Evolutionary conservation across 2,797 vertebrate species (phyloP), one percentile per base, ranked within the genome.

Genomic region (Ctenopoma multispine): DNA sequence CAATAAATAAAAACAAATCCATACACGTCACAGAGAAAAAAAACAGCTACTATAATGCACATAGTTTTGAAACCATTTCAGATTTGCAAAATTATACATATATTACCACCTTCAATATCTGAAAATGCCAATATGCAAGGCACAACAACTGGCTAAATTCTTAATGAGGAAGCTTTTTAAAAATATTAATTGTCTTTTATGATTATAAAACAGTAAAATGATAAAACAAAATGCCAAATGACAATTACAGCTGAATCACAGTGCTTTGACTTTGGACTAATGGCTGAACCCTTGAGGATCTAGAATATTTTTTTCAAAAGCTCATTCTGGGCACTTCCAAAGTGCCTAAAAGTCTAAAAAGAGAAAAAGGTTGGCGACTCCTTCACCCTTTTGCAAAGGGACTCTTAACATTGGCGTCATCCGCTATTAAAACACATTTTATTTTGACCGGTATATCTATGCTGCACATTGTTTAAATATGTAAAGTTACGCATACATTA

Each of bases 111-210:
- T 79, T 85, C 72, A 79, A 50, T 70, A 72, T 75, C 44, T 81
- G 64, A 82, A 83, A 62, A 89, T 64, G 65, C 40, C 54, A 79
- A 81, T 81, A 82, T 79, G 69, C 85, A 92, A 93, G 91, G 91
- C 90, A 93, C 90, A 81, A 83, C 46, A 59, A 72, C 73, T 79
- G 74, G 77, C 75, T 56, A 27, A 44, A 76, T 65, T 81, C 62
- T 79, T 38, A 53, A 48, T 38, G 31, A 71, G 47, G 44, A 85
- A 79, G 57, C 72, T 68, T 82, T 75, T 64, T 34, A 66, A 71
- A 85, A 82, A 74, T 51, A 72, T 61, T 54, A 43, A 36, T 64
- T 66, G 24, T 64, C 34, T 75, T 56, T 79, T 34, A 18, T 43
- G 31, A 31, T 69, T 62, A 55, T 24, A 60, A 80, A 65, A 75